Percentiles rank a stretch among this genome's conserved stretches.
Evolutionary conservation across 2,113 vertebrate genomes (phyloP).

Genomic region (Lampris megalopsis): DNA sequence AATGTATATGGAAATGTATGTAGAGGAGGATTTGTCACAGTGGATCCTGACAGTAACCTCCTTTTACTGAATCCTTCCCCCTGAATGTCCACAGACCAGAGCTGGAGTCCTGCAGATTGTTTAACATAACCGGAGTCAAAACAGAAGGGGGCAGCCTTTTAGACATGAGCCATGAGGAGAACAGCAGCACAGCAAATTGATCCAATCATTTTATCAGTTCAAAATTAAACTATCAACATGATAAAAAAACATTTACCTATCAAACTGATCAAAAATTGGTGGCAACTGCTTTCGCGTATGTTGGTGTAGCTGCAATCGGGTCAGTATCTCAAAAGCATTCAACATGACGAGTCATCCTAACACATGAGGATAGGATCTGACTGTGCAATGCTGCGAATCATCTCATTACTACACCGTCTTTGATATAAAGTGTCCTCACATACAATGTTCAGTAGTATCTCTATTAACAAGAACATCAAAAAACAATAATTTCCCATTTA

Average conservation of each 20-base stretch:
- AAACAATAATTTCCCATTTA: constrained; percentile 39
- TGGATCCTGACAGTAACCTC: not conserved
- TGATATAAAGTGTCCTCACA: not conserved
- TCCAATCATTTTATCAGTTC: not conserved
- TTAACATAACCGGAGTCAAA: too few relatives aligned
- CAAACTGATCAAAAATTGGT: constrained; percentile 1
- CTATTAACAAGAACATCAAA: constrained; percentile 49
- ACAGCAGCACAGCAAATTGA: not conserved
- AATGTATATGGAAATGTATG: too few relatives aligned
- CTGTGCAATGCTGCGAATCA: not conserved
- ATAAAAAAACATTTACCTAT: not conserved
- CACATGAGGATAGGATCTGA: constrained; percentile 8
- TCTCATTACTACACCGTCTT: constrained; percentile 12
- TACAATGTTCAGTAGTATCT: constrained; percentile 14
- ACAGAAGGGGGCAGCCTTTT: too few relatives aligned
- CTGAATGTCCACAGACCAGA: not conserved
- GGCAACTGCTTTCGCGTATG: not conserved
- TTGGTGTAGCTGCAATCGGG: constrained; percentile 1
- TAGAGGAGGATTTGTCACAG: not conserved
- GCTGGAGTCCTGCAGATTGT: too few relatives aligned
- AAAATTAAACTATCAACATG: not conserved
- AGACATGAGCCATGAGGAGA: not conserved
- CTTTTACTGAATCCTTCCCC: not conserved
- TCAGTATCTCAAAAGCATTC: not conserved
- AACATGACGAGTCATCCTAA: not conserved